Evolutionary conservation across 2,113 vertebrate genomes (phyloP).

Genomic region (Sigmodon hispidus): DNA sequence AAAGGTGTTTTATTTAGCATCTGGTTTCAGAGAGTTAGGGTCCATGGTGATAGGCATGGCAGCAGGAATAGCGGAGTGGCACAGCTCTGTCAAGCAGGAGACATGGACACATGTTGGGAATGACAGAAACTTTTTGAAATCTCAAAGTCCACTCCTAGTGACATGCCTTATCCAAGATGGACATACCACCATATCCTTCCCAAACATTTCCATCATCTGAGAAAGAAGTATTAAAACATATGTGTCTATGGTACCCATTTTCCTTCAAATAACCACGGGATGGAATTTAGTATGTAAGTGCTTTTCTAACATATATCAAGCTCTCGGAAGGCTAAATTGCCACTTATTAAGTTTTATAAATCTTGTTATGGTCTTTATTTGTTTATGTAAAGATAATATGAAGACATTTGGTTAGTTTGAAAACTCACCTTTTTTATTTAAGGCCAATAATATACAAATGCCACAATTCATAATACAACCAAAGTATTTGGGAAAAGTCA

Average conservation of each 20-base stretch:
- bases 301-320: not conserved
- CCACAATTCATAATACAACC: slow-evolving; percentile 45
- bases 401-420: not conserved
- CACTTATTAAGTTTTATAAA: not conserved
- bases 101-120: not conserved
- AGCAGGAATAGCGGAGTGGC: not conserved
- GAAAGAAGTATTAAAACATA: not conserved
- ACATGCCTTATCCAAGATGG: not conserved
- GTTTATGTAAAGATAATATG: not conserved
- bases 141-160: not conserved
- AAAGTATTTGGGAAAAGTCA: slow-evolving; percentile 39
- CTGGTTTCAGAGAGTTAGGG: not conserved
- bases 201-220: not conserved
- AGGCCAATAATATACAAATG: not conserved
- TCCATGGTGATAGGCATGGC: not conserved
- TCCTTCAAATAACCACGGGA: not conserved
- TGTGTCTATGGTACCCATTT: not conserved
- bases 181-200: not conserved
- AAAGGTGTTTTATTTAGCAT: not conserved
- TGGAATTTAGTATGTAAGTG: not conserved
- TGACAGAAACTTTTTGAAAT: not conserved
- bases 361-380: not conserved
- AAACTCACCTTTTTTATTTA: not conserved
- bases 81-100: not conserved
- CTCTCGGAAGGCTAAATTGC: not conserved